Evolutionary conservation across 37 sponge, comb jelly and placozoan species (phyloP), one percentile per base, ranked within the genome.

Genomic region (Petrosia ficiformis): DNA sequence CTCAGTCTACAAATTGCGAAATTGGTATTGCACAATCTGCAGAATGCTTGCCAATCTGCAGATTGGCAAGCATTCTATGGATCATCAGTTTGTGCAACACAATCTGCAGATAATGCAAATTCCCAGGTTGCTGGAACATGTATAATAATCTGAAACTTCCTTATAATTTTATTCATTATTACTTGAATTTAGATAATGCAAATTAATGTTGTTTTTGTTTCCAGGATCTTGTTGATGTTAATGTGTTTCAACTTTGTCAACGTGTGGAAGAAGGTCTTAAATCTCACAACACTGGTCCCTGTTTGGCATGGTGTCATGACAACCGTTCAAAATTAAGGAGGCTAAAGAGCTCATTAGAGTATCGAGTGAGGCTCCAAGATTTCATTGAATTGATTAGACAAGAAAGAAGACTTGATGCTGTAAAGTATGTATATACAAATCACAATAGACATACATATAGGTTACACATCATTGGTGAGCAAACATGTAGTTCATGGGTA

Each of bases 271-370:
- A 85, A 2, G 91, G 80, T 32, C 75, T 99, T 32, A 54, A 37
- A 4, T 70, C 39, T 11, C 91, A 86, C 72, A 65, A 99, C 77
- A 93, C 92, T 3, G 83, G 58, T 4, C 96, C 94, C 24, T 99
- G 99, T 56, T 73, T 98, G 35, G 77, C 74, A 1, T 98, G 92
- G 93, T 98, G 99, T 78, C 77, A 88, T 26, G 96, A 93, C 33
- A 95, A 98, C 80, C 89, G 83, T 70, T 89, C 90, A 21, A 95
- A 94, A 63, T 84, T 98, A 22, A 83, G 87, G 57, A 86, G 83
- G 59, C 40, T 95, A 57, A 93, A 92, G 91, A 98, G 99, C 79
- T 81, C 74, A 4, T 71, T 99, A 52, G 99, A 99, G 78, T 91
- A 90, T 63, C 77, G 89, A 24, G 64, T 90, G 37, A 81, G 86